Base-by-base conservation (phyloP, 2,113 vertebrate genomes). In the Trinectes maculatus region DNA sequence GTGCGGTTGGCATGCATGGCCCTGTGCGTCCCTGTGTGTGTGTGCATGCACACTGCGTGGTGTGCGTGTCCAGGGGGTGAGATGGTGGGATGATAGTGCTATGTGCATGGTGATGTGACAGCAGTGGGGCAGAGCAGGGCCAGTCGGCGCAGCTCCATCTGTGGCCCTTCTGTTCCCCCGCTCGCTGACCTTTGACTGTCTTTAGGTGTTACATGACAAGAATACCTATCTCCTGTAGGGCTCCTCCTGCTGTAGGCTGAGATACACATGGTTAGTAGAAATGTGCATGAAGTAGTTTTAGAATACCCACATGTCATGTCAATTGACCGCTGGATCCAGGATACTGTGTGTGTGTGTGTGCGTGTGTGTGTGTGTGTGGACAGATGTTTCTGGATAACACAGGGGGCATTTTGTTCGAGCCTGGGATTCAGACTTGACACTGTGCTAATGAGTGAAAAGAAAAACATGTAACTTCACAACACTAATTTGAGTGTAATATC, bases 131-230 rank as follows among this genome's bases (percentile, higher is more conserved):
- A 66, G 57, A 80, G 62, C 64, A 74, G 80, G 74, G 56, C 48
- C 63, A 59, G 33, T 59, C 54, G 43, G 55, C 72, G 59, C 69
- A 65, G 78, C 69, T 89, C 89, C 89, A 92, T 92, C 88, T 92
- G 88, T 85, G 71, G 75, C 74, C 87, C 85, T 87, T 90, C 89
- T 92, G 91, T 84, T 88, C 72, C 58, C 62, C 43, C 64, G 78
- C 52, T 21, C 36, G 63, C 43, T 83, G 85, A 92, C 89, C 89
- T 91, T 92, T 85, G 89, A 88, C 85, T 88, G 81, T 84, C 87
- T 91, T 87, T 87, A 85, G 80, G 85, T 90, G 83, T 82, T 87
- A 84, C 82, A 89, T 74, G 76, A 83, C 83, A 88, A 85, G 83
- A 82, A 73, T 83, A 82, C 69, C 80, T 75, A 82, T 71, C 80